These are phyloP conservation scores for Myotis findleyi DNA, from an alignment of 2,797 vertebrate genomes.

Conservation along the genomic window DNA sequence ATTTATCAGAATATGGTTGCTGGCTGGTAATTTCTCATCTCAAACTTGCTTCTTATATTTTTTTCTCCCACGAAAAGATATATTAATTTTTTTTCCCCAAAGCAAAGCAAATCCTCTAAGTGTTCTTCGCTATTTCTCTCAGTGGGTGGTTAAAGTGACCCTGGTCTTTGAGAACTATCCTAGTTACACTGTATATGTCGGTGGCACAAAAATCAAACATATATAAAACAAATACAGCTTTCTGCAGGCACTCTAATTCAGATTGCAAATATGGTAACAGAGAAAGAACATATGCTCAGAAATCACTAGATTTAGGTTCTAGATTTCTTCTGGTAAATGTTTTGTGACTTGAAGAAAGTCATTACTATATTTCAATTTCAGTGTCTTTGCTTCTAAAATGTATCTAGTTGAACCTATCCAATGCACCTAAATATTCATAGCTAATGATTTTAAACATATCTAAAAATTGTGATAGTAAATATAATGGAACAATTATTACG, in stretches of 20 bases:
- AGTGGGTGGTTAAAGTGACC: slow-evolving; percentile 10
- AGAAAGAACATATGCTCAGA: not conserved
- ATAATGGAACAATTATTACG: not conserved
- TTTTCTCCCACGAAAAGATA: slow-evolving; percentile 40
- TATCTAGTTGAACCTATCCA: not conserved
- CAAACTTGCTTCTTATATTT: slow-evolving; percentile 58
- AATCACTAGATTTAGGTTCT: slow-evolving; percentile 29
- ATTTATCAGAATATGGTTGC: slow-evolving; percentile 76
- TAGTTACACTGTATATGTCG: slow-evolving; percentile 21
- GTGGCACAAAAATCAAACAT: slow-evolving; percentile 23
- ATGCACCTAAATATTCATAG: not conserved
- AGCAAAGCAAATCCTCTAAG: slow-evolving; percentile 17
- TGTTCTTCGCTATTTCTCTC: slow-evolving; percentile 46
- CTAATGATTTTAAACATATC: not conserved
- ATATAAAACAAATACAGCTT: slow-evolving; percentile 43
- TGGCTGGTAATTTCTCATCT: slow-evolving; percentile 78
- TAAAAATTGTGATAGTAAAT: not conserved
- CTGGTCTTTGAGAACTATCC: not conserved
- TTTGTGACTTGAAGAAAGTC: not conserved
- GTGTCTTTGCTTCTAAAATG: not conserved
- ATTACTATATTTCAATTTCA: not conserved
- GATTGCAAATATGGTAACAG: slow-evolving; percentile 25
- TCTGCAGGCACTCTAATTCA: slow-evolving; percentile 15
- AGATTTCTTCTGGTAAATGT: slow-evolving; percentile 4
- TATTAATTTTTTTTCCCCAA: slow-evolving; percentile 29